A percentile compares a stretch with the other conserved stretches of the same genome.
phyloP scores from a whole-genome alignment of 23 tunicate species.

The Diplosoma virens region DNA sequence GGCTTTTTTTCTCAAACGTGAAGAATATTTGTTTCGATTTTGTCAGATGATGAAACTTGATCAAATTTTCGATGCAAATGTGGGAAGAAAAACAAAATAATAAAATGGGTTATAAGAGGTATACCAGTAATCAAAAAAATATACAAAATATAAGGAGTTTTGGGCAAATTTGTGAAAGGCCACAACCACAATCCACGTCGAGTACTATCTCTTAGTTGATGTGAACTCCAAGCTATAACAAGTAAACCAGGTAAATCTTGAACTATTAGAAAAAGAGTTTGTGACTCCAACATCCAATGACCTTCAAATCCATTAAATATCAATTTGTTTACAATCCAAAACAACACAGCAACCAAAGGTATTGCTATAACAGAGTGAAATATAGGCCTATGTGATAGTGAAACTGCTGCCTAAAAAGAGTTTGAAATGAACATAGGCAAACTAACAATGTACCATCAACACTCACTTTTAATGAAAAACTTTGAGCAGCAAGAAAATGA shows the following conservation, averaged over 20 bases:
- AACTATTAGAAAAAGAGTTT: neutral
- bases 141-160: constrained; percentile 31
- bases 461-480: constrained; percentile 43
- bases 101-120: neutral
- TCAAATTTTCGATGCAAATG: no score
- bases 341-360: constrained; percentile 25
- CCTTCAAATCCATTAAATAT: neutral
- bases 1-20: no score
- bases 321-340: constrained; percentile 1
- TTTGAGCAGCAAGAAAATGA: constrained; percentile 56
- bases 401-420: constrained; percentile 40
- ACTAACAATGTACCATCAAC: no score
- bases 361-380: constrained; percentile 39
- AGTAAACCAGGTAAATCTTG: constrained; percentile 21
- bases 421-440: no score
- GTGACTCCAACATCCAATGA: neutral
- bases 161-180: constrained; percentile 27
- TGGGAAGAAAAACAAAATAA: no score
- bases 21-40: no score
- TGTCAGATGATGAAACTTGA: no score
- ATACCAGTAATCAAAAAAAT: constrained; percentile 6
- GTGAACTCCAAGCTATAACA: constrained; percentile 46
- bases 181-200: constrained; percentile 52
- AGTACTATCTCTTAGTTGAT: constrained; percentile 51
- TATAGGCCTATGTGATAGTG: constrained; percentile 29